Percentiles rank a stretch among this genome's conserved stretches.
Conservation (phyloP, 2,113 vertebrate genomes). For the Uria aalge region DNA sequence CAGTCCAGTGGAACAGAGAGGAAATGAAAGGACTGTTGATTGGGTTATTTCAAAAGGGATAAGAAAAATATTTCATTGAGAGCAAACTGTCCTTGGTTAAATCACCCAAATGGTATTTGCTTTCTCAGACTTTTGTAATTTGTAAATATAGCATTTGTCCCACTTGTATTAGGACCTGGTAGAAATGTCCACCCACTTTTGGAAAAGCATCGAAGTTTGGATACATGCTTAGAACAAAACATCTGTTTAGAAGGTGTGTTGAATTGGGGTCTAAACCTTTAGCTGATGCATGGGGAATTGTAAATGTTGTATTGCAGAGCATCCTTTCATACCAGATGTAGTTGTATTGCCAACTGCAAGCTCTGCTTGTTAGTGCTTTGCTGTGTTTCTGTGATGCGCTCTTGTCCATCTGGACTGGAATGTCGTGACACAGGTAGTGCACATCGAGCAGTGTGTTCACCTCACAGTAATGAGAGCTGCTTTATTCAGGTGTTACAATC, state of each 20-base stretch:
- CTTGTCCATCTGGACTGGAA: background rate
- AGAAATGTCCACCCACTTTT: background rate
- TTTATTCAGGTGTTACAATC: background rate
- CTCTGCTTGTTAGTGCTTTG: background rate
- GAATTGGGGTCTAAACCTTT: background rate
- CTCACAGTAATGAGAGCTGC: background rate
- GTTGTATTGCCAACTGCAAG: background rate
- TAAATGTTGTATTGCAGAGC: background rate
- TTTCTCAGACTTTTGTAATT: background rate
- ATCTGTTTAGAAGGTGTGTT: background rate
- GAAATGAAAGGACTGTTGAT: background rate
- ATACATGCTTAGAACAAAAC: background rate
- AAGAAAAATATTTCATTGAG: background rate
- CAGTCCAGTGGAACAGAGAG: background rate
- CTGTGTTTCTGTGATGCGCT: background rate
- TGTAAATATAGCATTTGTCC: background rate
- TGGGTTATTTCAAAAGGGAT: background rate
- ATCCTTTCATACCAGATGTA: fast-evolving
- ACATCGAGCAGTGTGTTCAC: fast-evolving
- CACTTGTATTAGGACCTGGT: background rate
- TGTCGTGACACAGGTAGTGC: too few relatives aligned
- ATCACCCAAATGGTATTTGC: background rate
- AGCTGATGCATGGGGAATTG: background rate
- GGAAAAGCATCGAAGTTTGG: background rate
- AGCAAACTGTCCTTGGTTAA: background rate